A percentile compares a stretch with the other conserved stretches of the same genome.
Evolutionary conservation across 1,140 invertebrate genomes (phyloP).

Genomic region (Cherax destructor): DNA sequence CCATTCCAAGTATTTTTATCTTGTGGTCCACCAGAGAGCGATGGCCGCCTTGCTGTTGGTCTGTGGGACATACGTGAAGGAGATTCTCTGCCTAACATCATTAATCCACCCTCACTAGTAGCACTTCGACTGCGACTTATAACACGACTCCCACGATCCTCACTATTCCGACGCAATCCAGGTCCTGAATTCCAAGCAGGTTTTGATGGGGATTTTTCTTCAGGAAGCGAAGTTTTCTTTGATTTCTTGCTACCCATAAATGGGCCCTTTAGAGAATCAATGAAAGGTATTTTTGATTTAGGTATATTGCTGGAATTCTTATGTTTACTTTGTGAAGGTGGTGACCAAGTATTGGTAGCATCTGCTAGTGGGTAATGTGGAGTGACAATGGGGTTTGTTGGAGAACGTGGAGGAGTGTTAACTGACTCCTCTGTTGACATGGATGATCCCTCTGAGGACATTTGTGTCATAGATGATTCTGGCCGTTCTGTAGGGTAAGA

Average conservation of each 20-base stretch:
- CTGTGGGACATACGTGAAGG: constrained; percentile 48
- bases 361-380: constrained; percentile 36
- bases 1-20: constrained; percentile 70
- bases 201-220: constrained; percentile 44
- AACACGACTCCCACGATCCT: constrained; percentile 59
- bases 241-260: constrained; percentile 58
- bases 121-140: constrained; percentile 70
- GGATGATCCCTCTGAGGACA: constrained; percentile 71
- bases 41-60: constrained; percentile 34
- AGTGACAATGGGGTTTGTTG: constrained; percentile 46
- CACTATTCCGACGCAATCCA: constrained; percentile 55
- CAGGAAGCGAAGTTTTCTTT: constrained; percentile 54
- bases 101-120: constrained; percentile 69
- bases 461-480: constrained; percentile 72
- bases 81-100: constrained; percentile 60
- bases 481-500: constrained; percentile 68
- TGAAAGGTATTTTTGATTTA: constrained; percentile 54
- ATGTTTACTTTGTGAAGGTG: constrained; percentile 44
- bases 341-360: constrained; percentile 57
- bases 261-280: constrained; percentile 41
- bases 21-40: constrained; percentile 13
- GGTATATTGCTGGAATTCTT: constrained; percentile 33
- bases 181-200: constrained; percentile 68
- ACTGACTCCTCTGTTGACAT: constrained; percentile 69
- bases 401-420: constrained; percentile 55